phyloP scores from a whole-genome alignment of 1,140 invertebrate genomes.

The Hirudo medicinalis region DNA sequence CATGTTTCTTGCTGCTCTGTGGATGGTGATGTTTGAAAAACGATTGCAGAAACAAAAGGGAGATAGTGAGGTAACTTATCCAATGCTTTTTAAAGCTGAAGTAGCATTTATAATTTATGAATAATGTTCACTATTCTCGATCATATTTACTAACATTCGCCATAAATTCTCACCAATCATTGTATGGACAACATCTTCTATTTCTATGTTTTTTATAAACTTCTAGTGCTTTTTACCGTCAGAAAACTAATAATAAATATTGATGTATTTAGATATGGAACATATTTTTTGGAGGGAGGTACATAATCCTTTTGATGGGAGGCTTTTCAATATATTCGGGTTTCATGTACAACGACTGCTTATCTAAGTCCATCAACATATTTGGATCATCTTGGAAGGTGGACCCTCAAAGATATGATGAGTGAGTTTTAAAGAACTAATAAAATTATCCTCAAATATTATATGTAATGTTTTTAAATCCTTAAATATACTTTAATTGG shows the following conservation, averaged over 20 bases:
- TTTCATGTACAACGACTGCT: conserved; percentile 92
- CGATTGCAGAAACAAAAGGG: conserved; percentile 28
- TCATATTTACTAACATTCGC: too few species aligned
- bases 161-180: too few species aligned
- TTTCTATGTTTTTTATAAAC: too few species aligned
- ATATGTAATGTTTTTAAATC: too few species aligned
- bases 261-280: conserved; percentile 51
- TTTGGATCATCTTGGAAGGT: conserved; percentile 72
- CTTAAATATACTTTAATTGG: too few species aligned
- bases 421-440: neutral
- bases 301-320: conserved; percentile 94
- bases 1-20: conserved; percentile 50
- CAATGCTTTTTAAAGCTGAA: neutral
- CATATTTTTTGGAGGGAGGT: conserved; percentile 91
- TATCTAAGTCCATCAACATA: conserved; percentile 86
- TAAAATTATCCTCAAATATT: too few species aligned
- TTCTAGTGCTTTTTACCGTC: too few species aligned
- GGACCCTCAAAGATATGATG: neutral
- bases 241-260: neutral
- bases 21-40: conserved; percentile 48
- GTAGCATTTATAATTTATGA: too few species aligned
- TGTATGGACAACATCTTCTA: too few species aligned
- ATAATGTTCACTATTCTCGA: too few species aligned
- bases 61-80: conserved; percentile 32
- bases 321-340: conserved; percentile 93